Evolutionary conservation across 2,797 vertebrate species (phyloP).

Genomic region (Decapterus maruadsi): DNA sequence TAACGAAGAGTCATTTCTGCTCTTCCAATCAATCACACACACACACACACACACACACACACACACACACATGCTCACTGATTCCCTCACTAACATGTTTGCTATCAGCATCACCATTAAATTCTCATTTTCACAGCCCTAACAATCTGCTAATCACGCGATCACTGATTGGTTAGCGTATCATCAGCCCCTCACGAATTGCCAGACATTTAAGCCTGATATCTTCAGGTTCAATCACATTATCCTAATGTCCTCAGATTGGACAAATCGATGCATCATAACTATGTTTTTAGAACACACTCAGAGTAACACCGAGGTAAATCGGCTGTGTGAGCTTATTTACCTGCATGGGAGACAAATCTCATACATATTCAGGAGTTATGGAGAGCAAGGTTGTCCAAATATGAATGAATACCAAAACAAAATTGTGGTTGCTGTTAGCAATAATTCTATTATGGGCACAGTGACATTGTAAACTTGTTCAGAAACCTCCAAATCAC

Average conservation of each 20-base stretch:
- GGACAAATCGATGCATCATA: constrained; percentile 11
- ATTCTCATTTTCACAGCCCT: constrained; percentile 45
- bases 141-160: constrained; percentile 45
- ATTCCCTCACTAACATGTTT: constrained; percentile 37
- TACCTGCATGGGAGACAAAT: constrained; percentile 50
- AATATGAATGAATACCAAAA: constrained; percentile 6
- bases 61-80: neutral
- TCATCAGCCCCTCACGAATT: constrained; percentile 26
- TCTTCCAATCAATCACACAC: constrained; percentile 17
- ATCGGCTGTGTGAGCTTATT: constrained; percentile 51
- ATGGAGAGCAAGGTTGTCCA: constrained; percentile 10
- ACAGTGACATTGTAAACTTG: constrained; percentile 4
- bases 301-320: constrained; percentile 18
- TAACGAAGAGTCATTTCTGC: constrained; percentile 10
- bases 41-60: constrained; percentile 3
- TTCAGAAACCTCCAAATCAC: constrained; percentile 45
- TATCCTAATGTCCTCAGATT: neutral
- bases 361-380: constrained; percentile 72
- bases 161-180: constrained; percentile 47
- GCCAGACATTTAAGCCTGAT: constrained; percentile 5
- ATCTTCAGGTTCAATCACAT: constrained; percentile 27
- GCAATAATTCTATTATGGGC: constrained; percentile 40
- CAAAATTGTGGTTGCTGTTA: constrained; percentile 32
- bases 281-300: constrained; percentile 13
- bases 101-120: constrained; percentile 52